A percentile compares a stretch with the other conserved stretches of the same genome.
These are phyloP conservation scores for Oikopleura vanhoeffeni DNA, from an alignment of 23 tunicate species.

Conservation along the genomic window DNA sequence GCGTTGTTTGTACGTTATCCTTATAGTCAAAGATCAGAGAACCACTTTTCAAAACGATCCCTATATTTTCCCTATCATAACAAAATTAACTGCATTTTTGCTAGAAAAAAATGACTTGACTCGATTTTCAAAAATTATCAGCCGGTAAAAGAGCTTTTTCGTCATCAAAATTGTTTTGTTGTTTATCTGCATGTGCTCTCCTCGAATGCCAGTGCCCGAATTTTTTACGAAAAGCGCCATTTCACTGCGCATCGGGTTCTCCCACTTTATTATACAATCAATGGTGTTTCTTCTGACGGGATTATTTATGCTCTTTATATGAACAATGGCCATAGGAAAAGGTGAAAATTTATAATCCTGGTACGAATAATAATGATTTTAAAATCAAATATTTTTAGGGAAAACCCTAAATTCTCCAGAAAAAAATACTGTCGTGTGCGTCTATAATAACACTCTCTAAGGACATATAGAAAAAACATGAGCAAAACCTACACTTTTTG, in stretches of 20 bases:
- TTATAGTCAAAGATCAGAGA: too few relatives aligned
- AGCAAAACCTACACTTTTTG: too few relatives aligned
- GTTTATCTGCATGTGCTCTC: constrained; percentile 7
- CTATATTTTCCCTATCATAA: too few relatives aligned
- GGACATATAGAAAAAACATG: too few relatives aligned
- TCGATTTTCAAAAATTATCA: background rate
- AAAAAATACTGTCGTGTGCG: too few relatives aligned
- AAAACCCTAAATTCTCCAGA: too few relatives aligned
- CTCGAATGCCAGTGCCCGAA: background rate
- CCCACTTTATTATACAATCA: background rate
- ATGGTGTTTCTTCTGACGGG: background rate
- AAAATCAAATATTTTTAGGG: too few relatives aligned
- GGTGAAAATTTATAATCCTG: background rate
- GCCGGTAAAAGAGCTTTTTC: background rate
- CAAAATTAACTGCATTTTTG: too few relatives aligned
- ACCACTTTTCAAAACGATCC: too few relatives aligned
- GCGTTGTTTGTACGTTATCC: too few relatives aligned
- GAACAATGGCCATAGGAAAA: background rate
- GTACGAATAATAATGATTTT: too few relatives aligned
- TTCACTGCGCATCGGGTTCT: background rate
- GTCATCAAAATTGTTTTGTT: background rate
- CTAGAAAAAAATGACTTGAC: background rate
- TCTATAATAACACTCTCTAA: too few relatives aligned
- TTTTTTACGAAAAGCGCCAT: constrained; percentile 1
- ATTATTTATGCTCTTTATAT: background rate